Conservation (phyloP, 2,113 vertebrate genomes). For the Mystacornis crossleyi region DNA sequence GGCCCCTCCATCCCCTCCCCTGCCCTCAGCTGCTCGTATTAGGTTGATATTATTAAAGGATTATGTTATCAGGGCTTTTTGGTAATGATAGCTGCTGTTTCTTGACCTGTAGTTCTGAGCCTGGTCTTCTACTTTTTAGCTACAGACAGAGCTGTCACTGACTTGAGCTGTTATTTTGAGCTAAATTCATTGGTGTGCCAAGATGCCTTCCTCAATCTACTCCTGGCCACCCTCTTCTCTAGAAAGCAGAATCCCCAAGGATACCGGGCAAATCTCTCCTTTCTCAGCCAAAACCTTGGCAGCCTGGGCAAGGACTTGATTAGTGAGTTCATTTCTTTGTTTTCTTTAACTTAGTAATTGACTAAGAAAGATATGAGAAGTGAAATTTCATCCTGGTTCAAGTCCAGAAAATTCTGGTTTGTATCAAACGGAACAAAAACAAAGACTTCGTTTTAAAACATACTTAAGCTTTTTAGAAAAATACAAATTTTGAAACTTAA, state of each 20-base stretch:
- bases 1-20: neutral
- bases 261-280: neutral
- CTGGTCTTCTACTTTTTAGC: slow-evolving; percentile 10
- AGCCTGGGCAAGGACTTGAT: neutral
- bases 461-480: neutral
- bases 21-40: neutral
- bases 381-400: neutral
- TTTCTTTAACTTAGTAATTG: neutral
- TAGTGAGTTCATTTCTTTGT: neutral
- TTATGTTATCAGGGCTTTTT: slow-evolving; percentile 48
- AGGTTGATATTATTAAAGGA: slow-evolving; percentile 22
- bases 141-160: neutral
- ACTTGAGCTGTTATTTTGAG: neutral
- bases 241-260: neutral
- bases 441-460: neutral
- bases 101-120: slow-evolving; percentile 4
- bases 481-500: neutral
- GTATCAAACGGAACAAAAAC: neutral
- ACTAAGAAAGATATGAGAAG: neutral
- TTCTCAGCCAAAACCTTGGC: neutral
- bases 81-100: slow-evolving; percentile 26
- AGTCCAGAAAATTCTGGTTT: neutral
- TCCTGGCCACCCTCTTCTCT: neutral
- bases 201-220: neutral
- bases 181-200: neutral